Evolutionary conservation across 2,797 vertebrate genomes (phyloP).

Genomic region (Taeniopygia guttata): DNA sequence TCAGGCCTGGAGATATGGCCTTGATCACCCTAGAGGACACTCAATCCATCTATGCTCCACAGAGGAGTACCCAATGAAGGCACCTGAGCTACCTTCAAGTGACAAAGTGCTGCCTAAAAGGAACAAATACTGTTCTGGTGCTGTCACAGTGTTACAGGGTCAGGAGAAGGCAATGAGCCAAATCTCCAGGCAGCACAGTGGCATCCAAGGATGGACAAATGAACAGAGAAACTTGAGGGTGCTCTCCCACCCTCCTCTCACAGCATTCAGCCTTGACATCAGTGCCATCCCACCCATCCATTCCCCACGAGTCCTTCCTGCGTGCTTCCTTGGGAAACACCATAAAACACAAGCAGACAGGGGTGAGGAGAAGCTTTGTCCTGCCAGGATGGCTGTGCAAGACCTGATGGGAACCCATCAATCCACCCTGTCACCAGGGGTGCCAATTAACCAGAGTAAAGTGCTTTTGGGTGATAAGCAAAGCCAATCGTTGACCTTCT

Average conservation of each 20-base stretch:
- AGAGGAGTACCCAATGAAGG: not conserved
- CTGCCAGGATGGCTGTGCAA: not conserved
- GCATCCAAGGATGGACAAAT: not conserved
- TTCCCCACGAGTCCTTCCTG: accelerated
- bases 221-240: not conserved
- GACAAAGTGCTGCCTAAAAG: not conserved
- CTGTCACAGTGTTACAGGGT: not conserved
- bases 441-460: constrained; percentile 53
- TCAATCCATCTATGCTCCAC: not conserved
- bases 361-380: not conserved
- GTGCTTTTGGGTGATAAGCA: constrained; percentile 47
- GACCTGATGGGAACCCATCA: constrained; percentile 12
- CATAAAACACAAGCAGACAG: accelerated
- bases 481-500: constrained; percentile 56
- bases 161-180: not conserved
- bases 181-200: not conserved
- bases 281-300: not conserved
- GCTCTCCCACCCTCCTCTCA: not conserved
- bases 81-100: not conserved
- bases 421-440: constrained; percentile 4
- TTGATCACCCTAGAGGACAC: not conserved
- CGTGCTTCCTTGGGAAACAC: not conserved
- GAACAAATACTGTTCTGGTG: not conserved
- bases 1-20: not conserved
- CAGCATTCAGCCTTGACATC: not conserved